Evolutionary conservation across 2,113 vertebrate genomes (phyloP).

Genomic region (Excalfactoria chinensis): DNA sequence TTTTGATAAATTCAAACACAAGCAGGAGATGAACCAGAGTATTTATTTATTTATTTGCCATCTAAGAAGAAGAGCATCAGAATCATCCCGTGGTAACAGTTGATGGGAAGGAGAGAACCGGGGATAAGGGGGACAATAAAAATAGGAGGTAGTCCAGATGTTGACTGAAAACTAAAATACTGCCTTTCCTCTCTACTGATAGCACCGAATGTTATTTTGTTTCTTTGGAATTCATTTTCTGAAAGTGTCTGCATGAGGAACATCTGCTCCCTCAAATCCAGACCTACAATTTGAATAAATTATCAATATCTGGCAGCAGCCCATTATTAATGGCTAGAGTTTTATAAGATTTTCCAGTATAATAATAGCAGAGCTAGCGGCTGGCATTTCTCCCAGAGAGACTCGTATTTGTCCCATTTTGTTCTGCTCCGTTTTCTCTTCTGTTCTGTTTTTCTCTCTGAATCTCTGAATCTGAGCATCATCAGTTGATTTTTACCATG

Average conservation of each 20-base stretch:
- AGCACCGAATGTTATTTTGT: slow-evolving; percentile 53
- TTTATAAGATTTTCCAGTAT: slow-evolving; percentile 80
- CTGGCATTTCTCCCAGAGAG: slow-evolving; percentile 67
- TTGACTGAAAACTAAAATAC: not conserved
- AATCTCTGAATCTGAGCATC: not conserved
- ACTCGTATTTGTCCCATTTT: slow-evolving; percentile 60
- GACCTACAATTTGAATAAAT: slow-evolving; percentile 85
- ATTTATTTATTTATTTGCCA: not conserved
- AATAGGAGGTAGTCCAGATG: slow-evolving; percentile 30
- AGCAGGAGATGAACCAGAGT: not conserved
- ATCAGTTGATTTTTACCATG: slow-evolving; percentile 49
- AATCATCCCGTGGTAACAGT: not conserved
- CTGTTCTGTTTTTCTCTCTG: slow-evolving; percentile 6
- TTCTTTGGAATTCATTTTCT: slow-evolving; percentile 74
- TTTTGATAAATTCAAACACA: not conserved
- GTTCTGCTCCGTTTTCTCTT: slow-evolving; percentile 8
- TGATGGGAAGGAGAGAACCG: not conserved
- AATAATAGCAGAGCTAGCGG: slow-evolving; percentile 68
- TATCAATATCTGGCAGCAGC: slow-evolving; percentile 78
- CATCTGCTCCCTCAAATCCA: slow-evolving; percentile 81
- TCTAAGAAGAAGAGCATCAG: not conserved
- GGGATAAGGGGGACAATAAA: not conserved
- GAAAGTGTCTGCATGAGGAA: slow-evolving; percentile 78
- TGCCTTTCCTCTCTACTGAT: slow-evolving; percentile 26
- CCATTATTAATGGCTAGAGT: slow-evolving; percentile 80